Evolutionary conservation across 1,140 invertebrate species (phyloP), one percentile per base, ranked within the genome.

Genomic region (Spodoptera litura): DNA sequence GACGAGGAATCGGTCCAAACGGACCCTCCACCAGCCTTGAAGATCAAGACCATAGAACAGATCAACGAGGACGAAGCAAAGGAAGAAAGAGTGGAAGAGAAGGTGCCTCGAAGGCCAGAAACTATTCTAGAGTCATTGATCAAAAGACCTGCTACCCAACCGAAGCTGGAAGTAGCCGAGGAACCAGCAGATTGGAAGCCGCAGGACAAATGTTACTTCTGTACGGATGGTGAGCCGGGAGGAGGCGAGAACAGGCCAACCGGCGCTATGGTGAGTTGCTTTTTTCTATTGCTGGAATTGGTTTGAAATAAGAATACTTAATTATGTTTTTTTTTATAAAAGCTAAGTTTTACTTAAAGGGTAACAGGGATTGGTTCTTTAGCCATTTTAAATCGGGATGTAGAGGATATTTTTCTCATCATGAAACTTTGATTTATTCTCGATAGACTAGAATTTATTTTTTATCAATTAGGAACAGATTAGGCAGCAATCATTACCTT

Each of bases 161-260:
- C 91, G 10, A 93, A 93, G 78, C 73, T 93, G 83, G 96, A 95
- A 84, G 91, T 95, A 83, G 62, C 84, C 56, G 91, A 91, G 78
- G 91, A 95, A 73, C 96, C 96, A 25, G 95, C 96, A 91, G 98
- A 98, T 93, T 98, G 97, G 97, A 96, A 96, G 92, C 97, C 97
- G 83, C 95, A 97, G 87, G 96, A 97, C 91, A 97, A 97, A 95
- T 98, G 98, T 95, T 97, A 97, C 95, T 98, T 98, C 94, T 98
- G 98, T 95, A 96, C 97, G 90, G 97, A 97, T 96, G 97, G 97
- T 91, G 97, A 97, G 92, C 95, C 97, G 88, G 87, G 88, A 88
- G 58, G 80, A 49, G 51, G 78, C 70, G 51, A 81, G 44, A 59
- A 73, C 11, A 77, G 80, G n/a, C 83, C 83, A 49, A 85, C 81